These are phyloP conservation scores for Alcedo quadribrachys DNA, from an alignment of 2,797 vertebrate species.

Conservation along the genomic window DNA sequence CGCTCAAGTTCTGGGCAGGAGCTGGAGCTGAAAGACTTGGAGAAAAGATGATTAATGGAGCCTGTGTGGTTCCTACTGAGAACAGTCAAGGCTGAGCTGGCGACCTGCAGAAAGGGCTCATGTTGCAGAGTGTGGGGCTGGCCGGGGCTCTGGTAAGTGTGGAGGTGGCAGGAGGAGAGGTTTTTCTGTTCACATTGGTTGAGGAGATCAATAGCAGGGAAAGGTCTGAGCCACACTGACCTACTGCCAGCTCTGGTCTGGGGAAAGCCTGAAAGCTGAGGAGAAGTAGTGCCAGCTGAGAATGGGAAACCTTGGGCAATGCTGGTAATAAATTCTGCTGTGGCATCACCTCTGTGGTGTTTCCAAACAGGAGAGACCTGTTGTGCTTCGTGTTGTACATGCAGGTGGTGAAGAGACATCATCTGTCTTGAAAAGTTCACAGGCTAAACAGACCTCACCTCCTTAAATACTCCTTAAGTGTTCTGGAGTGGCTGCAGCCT, in stretches of 20 bases:
- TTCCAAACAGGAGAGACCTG: background rate
- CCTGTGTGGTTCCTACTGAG: background rate
- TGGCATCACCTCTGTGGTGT: background rate
- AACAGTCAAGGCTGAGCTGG: background rate
- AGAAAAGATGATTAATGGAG: constrained; percentile 28
- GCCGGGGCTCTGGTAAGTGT: rapidly evolving
- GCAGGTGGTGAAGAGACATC: background rate
- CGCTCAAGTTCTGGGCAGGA: background rate
- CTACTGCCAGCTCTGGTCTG: background rate
- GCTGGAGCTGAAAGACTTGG: background rate
- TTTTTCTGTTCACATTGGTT: background rate
- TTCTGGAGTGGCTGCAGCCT: background rate
- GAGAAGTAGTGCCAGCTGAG: background rate
- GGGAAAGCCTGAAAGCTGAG: background rate
- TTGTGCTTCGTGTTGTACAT: background rate
- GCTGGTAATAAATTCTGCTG: background rate
- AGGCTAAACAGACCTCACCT: background rate
- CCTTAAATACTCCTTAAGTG: background rate
- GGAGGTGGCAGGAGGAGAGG: background rate
- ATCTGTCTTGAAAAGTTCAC: background rate
- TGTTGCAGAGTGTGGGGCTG: background rate
- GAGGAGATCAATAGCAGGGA: background rate
- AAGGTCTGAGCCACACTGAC: background rate
- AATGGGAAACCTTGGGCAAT: background rate
- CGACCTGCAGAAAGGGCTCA: background rate